Evolutionary conservation across 1,140 invertebrate genomes (phyloP), one percentile per base, ranked within the genome.

Genomic region (Zophobas atratus): DNA sequence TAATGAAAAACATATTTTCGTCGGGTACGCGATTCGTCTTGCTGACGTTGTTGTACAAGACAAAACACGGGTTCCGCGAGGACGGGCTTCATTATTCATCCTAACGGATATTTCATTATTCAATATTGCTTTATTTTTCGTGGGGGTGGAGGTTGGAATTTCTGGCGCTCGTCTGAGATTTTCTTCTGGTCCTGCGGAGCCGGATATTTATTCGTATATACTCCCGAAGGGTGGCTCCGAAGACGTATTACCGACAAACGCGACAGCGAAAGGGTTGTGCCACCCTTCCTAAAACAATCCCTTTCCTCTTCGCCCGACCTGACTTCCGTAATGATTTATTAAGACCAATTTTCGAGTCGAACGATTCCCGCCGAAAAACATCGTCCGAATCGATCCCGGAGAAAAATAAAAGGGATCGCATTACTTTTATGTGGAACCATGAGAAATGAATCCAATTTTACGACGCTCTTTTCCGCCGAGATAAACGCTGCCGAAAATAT

Each of bases 401-500:
- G 43, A 51, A 51, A 51, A 51, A 51, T 51, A 51, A 51, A 51
- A 51, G 49, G 49, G n/a, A 51, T 46, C 49, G 4, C 49, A 51
- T 51, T 51, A 51, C 60, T 67, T 63, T 63, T 63, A 63, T 63
- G 57, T 63, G 57, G 57, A 39, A 63, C 57, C 57, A 63, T 43
- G 60, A 67, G 60, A 67, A 67, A 67, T 67, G 60, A 67, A 67
- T 67, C 60, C 60, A 67, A 67, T 67, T 67, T 67, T 67, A 67
- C 60, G 60, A 67, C 41, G 60, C 60, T 38, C 60, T 43, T 43
- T 43, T 20, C 60, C 5, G 33, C 39, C 3, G 60, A 67, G 60
- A 67, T 67, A 67, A 67, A 67, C 60, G 38, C 32, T 63, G 39
- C 38, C 8, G 57, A 39, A 63, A 67, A 67, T 67, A 67, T 67